A percentile compares a stretch with the other conserved stretches of the same genome.
Conservation (phyloP, 2,888 invertebrate genomes). For the Agriotes lineatus region DNA sequence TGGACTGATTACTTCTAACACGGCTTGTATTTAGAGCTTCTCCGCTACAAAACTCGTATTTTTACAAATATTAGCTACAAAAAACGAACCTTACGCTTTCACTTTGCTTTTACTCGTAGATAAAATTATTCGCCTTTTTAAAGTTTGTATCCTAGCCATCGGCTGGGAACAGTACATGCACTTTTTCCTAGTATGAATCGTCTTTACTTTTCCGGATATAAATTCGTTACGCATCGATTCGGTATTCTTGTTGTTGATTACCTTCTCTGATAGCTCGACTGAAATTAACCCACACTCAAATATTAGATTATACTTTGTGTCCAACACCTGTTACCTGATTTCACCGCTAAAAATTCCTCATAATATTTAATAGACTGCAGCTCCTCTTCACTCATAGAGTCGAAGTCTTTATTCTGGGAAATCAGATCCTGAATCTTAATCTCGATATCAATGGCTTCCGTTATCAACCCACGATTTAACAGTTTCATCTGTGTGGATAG, state of each 20-base stretch:
- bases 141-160: slow-evolving; percentile 70
- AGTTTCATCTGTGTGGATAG: slow-evolving; percentile 77
- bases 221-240: slow-evolving; percentile 58
- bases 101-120: slow-evolving; percentile 60
- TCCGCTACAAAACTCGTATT: slow-evolving; percentile 40
- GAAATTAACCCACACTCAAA: neutral
- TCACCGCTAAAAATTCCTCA: slow-evolving; percentile 50
- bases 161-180: slow-evolving; percentile 71
- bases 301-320: neutral
- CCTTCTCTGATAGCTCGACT: neutral
- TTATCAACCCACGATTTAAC: slow-evolving; percentile 80
- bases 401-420: slow-evolving; percentile 50
- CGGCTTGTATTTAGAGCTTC: slow-evolving; percentile 49
- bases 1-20: slow-evolving; percentile 52
- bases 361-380: slow-evolving; percentile 55
- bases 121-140: slow-evolving; percentile 73
- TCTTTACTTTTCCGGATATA: slow-evolving; percentile 52
- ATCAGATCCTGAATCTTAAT: slow-evolving; percentile 52
- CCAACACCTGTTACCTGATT: slow-evolving; percentile 5
- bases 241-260: slow-evolving; percentile 55
- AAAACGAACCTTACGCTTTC: neutral
- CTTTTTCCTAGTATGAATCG: slow-evolving; percentile 64
- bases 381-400: slow-evolving; percentile 55
- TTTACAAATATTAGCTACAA: neutral
- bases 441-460: slow-evolving; percentile 76